Evolutionary conservation across 2,888 invertebrate species (phyloP).

Genomic region (Phalangium opilio): DNA sequence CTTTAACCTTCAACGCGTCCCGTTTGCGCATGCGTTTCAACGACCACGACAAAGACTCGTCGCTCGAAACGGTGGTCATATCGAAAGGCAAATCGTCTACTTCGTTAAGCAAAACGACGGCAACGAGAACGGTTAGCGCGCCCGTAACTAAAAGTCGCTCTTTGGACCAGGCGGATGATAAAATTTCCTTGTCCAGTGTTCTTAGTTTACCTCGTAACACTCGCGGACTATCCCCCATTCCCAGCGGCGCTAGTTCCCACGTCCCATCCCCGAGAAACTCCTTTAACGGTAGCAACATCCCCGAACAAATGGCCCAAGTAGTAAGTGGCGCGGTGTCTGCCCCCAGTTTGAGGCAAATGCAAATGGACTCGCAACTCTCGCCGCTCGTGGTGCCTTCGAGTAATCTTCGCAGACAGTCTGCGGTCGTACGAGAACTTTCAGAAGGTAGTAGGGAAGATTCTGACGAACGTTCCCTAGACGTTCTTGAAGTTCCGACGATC

Average conservation of each 20-base stretch:
- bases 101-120: neutral
- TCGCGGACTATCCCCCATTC: constrained; percentile 15
- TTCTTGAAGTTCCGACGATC: no score
- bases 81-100: neutral
- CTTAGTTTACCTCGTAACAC: neutral
- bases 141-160: neutral
- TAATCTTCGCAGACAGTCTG: no score
- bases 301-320: neutral
- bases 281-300: constrained; percentile 10
- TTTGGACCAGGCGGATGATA: neutral
- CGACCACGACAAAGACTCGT: constrained; percentile 2
- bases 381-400: no score
- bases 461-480: no score
- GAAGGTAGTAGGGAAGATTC: no score
- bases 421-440: no score
- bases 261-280: constrained; percentile 16
- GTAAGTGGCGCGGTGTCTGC: no score
- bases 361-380: no score
- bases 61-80: neutral
- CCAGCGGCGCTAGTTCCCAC: constrained; percentile 10
- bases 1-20: constrained; percentile 13
- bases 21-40: constrained; percentile 11
- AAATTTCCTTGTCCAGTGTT: neutral
- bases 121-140: neutral
- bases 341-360: no score